Evolutionary conservation across 1,140 invertebrate genomes (phyloP), one percentile per base, ranked within the genome.

Genomic region (Drosophila serrata): DNA sequence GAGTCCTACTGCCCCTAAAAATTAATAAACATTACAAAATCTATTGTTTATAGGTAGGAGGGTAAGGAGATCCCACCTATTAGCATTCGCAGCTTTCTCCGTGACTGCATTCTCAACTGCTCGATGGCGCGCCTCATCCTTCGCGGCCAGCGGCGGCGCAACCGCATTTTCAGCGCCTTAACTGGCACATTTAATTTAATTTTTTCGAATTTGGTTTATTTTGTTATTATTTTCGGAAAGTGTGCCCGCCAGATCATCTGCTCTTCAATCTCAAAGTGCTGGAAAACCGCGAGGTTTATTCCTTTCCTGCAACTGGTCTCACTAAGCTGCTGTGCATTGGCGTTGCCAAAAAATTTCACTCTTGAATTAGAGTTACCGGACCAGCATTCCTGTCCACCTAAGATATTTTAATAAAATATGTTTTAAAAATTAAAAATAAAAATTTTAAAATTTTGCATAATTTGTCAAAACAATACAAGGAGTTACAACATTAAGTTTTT

Each of bases 131-230:
- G 84, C 77, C 85, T 77, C 85, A 88, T 80, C 61, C 68, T 88
- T 63, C 84, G 84, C 46, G 87, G 84, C 84, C 84, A 88, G 37
- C 84, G 84, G 57, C 84, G 85, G 40, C 85, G 62, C 42, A 90
- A 42, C 53, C 84, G 84, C 84, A 88, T 88, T 15, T 31, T 77
- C 42, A 67, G 22, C 29, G 19, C 45, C 22, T n/a, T 40, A 51
- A 39, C 40, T 35, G 27, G 27, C 40, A 12, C 61, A 55, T 67
- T 51, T 43, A 11, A 37, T 22, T 37, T 6, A 53, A 53, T 53
- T 35, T 33, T 53, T 35, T 35, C 31, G 13, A 53, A 35, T 11
- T 22, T 61, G 51, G 7, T 35, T 39, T 15, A 31, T 27, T 27
- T 60, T 64, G 53, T 45, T 64, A 31, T 29, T 37, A 24, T 22